phyloP scores from a whole-genome alignment of 2,888 invertebrate species.

The Xestia sexstrigata region DNA sequence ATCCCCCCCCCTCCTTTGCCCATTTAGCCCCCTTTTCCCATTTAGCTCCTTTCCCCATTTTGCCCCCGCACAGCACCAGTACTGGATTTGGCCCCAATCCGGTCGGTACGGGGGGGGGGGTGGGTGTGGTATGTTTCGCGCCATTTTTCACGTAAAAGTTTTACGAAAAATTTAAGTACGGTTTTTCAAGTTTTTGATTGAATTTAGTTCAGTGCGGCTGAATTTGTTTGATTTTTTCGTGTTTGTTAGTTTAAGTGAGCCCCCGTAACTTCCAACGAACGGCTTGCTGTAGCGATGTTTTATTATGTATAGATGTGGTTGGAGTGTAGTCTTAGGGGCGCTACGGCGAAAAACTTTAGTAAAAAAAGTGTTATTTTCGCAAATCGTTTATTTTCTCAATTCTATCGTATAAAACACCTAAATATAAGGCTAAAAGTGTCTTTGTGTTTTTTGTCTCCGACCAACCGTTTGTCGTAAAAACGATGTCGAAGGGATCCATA shows the following conservation, averaged over 20 bases:
- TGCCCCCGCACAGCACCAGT: constrained; percentile 48
- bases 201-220: constrained; percentile 15
- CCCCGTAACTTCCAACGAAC: background rate
- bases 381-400: too few relatives aligned
- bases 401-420: too few relatives aligned
- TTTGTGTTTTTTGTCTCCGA: too few relatives aligned
- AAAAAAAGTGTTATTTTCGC: too few relatives aligned
- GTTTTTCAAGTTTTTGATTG: background rate
- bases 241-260: background rate
- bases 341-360: too few relatives aligned
- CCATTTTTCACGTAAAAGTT: constrained; percentile 9
- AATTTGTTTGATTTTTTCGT: background rate
- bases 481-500: too few relatives aligned
- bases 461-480: too few relatives aligned
- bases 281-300: constrained; percentile 8
- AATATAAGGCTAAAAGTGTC: too few relatives aligned
- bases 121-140: background rate
- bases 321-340: too few relatives aligned
- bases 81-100: constrained; percentile 44
- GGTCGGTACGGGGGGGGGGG: constrained; percentile 46
- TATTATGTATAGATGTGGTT: too few relatives aligned
- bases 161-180: constrained; percentile 25
- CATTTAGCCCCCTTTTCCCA: too few relatives aligned
- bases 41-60: too few relatives aligned
- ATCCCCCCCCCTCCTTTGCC: background rate